Conservation (phyloP, 2,888 invertebrate species). For the Mythimna pallens region DNA sequence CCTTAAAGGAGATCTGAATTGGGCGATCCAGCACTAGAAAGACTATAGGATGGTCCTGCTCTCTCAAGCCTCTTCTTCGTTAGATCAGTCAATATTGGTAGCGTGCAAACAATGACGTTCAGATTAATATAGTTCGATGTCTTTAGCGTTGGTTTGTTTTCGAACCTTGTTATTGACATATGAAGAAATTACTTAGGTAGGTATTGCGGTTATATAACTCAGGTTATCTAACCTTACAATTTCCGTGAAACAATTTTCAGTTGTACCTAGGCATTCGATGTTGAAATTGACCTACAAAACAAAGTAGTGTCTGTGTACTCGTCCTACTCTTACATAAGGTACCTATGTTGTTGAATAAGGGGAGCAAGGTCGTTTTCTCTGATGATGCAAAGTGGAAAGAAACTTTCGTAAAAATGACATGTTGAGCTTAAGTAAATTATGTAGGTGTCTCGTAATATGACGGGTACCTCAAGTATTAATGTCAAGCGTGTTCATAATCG, state of each 20-base stretch:
- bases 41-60: too few relatives aligned
- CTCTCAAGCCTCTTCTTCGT: neutral
- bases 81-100: neutral
- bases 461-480: slow-evolving; percentile 28
- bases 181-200: neutral
- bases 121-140: neutral
- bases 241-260: slow-evolving; percentile 37
- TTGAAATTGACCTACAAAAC: slow-evolving; percentile 27
- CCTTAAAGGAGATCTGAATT: neutral
- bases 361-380: slow-evolving; percentile 34
- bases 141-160: slow-evolving; percentile 3
- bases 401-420: slow-evolving; percentile 37
- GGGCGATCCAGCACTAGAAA: too few relatives aligned
- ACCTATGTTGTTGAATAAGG: slow-evolving; percentile 23
- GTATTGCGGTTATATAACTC: slow-evolving; percentile 14
- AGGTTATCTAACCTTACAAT: slow-evolving; percentile 20
- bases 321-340: slow-evolving; percentile 43
- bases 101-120: neutral
- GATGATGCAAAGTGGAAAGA: slow-evolving; percentile 43
- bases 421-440: slow-evolving; percentile 29
- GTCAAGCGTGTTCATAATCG: slow-evolving; percentile 35
- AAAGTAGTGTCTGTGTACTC: slow-evolving; percentile 3
- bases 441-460: slow-evolving; percentile 27
- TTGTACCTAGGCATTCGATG: slow-evolving; percentile 23
- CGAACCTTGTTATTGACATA: neutral